These are phyloP conservation scores for Thymelicus lineola DNA, from an alignment of 2,888 invertebrate species.

Conservation along the genomic window DNA sequence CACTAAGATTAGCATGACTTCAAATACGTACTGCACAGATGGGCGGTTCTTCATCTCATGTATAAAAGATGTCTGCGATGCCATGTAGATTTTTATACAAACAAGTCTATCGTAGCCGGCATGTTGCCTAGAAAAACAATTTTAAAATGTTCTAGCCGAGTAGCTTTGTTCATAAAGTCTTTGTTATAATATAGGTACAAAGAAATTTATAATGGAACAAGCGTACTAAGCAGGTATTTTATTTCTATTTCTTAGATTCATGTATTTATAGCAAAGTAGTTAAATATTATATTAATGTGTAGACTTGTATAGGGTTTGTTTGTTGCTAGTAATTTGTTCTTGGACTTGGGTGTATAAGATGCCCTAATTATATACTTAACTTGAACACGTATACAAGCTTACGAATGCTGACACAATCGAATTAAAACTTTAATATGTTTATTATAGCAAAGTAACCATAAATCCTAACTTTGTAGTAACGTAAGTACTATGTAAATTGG, in stretches of 20 bases:
- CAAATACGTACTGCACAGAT: conserved; percentile 27
- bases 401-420: no score
- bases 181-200: conserved; percentile 22
- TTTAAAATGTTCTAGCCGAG: conserved; percentile 25
- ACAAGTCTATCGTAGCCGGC: conserved; percentile 36
- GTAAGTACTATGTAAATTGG: conserved; percentile 12
- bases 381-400: no score
- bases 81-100: conserved; percentile 33
- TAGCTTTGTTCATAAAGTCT: conserved; percentile 20
- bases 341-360: no score
- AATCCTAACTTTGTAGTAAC: not conserved
- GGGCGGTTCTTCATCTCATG: conserved; percentile 21
- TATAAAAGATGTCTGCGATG: conserved; percentile 29
- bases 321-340: no score
- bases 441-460: not conserved
- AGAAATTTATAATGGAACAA: conserved; percentile 16
- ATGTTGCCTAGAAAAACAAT: conserved; percentile 35
- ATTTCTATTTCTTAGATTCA: not conserved
- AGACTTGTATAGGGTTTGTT: no score
- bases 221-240: not conserved
- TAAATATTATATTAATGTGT: no score
- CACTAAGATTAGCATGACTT: not conserved
- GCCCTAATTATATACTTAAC: no score
- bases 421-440: no score
- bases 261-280: not conserved